Evolutionary conservation across 2,888 invertebrate species (phyloP), one percentile per base, ranked within the genome.

Genomic region (Drosophila mettleri): DNA sequence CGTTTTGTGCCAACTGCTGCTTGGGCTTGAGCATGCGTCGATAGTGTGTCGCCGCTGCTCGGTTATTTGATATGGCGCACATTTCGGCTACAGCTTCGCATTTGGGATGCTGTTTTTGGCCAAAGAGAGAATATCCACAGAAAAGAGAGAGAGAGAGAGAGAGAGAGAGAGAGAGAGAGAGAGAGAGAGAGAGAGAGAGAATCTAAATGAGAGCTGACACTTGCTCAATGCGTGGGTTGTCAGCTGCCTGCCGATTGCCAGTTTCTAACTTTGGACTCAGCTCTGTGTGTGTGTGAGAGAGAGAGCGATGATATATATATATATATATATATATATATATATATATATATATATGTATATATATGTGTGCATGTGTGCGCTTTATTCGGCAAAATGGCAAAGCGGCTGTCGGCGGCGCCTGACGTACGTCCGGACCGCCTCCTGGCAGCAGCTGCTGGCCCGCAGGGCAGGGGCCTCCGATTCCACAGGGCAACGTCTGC

Each of bases 401-500:
- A 51, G 51, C 68, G 60, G 48, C 64, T 55, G 69, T 69, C 59
- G 59, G 65, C 71, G 68, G 68, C 73, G 73, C 73, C 73, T 70
- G 66, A 59, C 62, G 39, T 49, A 66, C 39, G 70, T 62, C 70
- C 66, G 65, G 46, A 34, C 62, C 46, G 46, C 62, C 53, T 52
- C 59, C 70, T 55, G 31, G 54, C 45, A 48, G 57, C 51, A 34
- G 59, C 55, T 49, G 55, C 46, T 62, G 12, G 48, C 53, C 63
- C 48, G 36, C 68, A 60, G 63, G 68, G 36, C 52, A 49, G 68
- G 68, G 63, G 60, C 72, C 60, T 68, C 68, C 63, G 57, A 74
- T 68, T 74, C 73, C 73, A 68, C 73, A 72, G 73, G 68, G 72
- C 70, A 74, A 70, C 55, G 75, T 74, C 74, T 74, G 75, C 74